phyloP scores from a whole-genome alignment of 2,888 invertebrate genomes.

The Punctoribates punctum region DNA sequence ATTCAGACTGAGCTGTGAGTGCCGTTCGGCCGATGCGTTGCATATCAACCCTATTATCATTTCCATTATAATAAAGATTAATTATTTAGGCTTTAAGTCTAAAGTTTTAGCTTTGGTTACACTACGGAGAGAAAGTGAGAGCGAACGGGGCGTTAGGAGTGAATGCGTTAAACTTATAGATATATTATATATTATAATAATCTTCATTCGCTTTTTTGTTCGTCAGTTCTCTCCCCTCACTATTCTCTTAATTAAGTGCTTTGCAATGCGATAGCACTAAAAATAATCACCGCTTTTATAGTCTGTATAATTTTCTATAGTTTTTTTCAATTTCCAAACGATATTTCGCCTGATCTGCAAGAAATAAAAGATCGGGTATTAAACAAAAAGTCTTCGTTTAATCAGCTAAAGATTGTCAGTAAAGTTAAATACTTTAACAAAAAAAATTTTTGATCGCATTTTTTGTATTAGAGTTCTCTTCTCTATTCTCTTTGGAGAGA shows the following conservation, averaged over 20 bases:
- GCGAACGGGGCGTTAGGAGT: constrained; percentile 31
- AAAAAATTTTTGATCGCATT: background rate
- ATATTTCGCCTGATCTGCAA: constrained; percentile 8
- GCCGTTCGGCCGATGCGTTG: constrained; percentile 2
- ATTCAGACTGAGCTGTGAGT: background rate
- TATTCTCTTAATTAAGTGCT: constrained; percentile 33
- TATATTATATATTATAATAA: constrained; percentile 35
- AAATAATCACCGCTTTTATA: constrained; percentile 32
- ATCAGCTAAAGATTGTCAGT: constrained; percentile 31
- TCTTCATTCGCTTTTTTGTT: constrained; percentile 18
- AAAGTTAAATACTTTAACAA: background rate
- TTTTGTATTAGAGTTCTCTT: background rate
- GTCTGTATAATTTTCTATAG: constrained; percentile 6
- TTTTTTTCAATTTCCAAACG: constrained; percentile 10
- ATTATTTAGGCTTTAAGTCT: constrained; percentile 33
- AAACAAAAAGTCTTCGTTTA: constrained; percentile 8
- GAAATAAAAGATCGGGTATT: constrained; percentile 28
- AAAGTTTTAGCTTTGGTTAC: constrained; percentile 24
- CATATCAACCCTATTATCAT: constrained; percentile 35
- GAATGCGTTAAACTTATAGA: constrained; percentile 34
- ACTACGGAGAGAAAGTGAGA: constrained; percentile 3
- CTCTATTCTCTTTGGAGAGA: background rate
- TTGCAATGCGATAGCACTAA: constrained; percentile 32
- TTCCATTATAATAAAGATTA: constrained; percentile 32
- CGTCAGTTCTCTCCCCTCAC: constrained; percentile 2